phyloP scores from a whole-genome alignment of 2,888 invertebrate genomes.

The Apamea epomidion region DNA sequence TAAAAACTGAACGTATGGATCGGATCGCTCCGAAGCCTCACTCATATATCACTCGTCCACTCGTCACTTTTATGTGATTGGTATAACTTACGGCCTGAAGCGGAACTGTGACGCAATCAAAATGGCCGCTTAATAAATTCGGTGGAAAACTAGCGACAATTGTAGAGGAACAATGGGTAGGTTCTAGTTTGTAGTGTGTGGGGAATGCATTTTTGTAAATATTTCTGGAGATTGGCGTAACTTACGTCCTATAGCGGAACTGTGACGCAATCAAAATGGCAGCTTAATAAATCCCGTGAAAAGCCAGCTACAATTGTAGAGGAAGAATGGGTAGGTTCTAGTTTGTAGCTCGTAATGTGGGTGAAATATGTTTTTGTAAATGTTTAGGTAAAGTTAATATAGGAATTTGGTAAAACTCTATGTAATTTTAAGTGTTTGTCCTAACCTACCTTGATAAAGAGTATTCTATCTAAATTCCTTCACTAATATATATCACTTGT shows the following conservation, averaged over 20 bases:
- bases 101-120: constrained; percentile 42
- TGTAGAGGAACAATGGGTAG: background rate
- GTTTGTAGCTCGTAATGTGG: no score
- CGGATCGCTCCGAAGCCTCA: constrained; percentile 72
- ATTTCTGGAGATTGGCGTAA: constrained; percentile 43
- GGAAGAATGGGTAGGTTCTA: background rate
- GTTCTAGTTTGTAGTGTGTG: background rate
- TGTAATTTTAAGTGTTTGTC: no score
- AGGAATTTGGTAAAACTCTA: no score
- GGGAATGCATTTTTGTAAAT: background rate
- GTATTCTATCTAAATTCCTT: no score
- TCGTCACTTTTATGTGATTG: constrained; percentile 71
- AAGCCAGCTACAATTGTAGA: constrained; percentile 2
- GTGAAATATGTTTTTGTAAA: background rate
- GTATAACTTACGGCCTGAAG: constrained; percentile 57
- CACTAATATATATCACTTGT: background rate
- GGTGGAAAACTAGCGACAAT: background rate
- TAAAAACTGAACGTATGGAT: constrained; percentile 78
- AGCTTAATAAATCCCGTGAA: constrained; percentile 19
- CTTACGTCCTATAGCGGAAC: constrained; percentile 50
- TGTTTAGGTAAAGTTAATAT: background rate
- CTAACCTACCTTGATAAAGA: no score
- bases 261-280: constrained; percentile 37
- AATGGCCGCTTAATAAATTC: constrained; percentile 40
- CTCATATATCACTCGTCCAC: constrained; percentile 80